Evolutionary conservation across 1,140 invertebrate species (phyloP), one percentile per base, ranked within the genome.

Genomic region (Doryteuthis pealeii): DNA sequence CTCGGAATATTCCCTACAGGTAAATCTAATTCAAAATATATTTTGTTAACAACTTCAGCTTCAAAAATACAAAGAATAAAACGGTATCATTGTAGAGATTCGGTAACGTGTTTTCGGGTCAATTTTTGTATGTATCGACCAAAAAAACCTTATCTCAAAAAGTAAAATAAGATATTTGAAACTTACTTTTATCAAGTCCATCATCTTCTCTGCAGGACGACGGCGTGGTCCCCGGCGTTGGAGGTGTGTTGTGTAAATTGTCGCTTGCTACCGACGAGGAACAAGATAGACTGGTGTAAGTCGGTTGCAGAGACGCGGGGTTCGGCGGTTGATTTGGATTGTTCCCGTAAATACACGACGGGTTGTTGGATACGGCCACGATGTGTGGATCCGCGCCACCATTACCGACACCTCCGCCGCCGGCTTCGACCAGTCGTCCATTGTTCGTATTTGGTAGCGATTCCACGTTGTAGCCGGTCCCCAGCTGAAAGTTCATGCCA

Each of bases 271-370:
- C 65, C 12, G 74, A 62, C 22, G 71, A 65, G n/a, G 72, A 45
- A 26, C 74, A 78, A 2, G 78, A 76, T 30, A 78, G 66, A 30
- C 73, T 77, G 65, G 74, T 74, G 68, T 77, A 76, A 1, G 74
- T 74, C 22, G 76, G 78, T 30, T 76, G 72, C 28, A 43, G 8
- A 43, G 40, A 31, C 3, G 71, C 68, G 28, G 69, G 69, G 40
- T 70, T 68, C 5, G 54, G 54, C 18, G 54, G 22, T 1, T 58
- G 54, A 18, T 58, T 58, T 12, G 70, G 33, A 12, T 33, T 71
- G n/a, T 70, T 78, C 35, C 78, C 78, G 30, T 79, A 79, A 18
- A 79, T 73, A 72, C 78, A 79, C 15, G 78, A 75, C 10, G 76
- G 76, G 35, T 78, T 78, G 40, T 45, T 73, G 40, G 40, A 69